Conservation (phyloP, 2,113 vertebrate genomes). For the Cairina moschata region DNA sequence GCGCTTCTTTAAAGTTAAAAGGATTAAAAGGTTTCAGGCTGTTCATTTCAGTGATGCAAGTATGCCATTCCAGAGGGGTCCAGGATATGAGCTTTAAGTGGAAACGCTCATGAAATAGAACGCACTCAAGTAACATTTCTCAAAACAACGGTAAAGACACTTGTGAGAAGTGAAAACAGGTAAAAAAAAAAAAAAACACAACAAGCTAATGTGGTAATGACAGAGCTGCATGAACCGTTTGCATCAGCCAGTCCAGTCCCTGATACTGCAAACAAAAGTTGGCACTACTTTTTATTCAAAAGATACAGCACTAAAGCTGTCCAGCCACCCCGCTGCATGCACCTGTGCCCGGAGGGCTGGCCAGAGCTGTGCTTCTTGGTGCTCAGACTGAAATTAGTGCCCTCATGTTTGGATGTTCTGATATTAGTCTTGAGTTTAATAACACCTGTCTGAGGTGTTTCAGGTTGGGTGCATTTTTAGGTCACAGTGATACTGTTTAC, state of each 20-base stretch:
- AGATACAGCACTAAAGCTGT: fast-evolving
- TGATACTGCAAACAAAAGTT: neutral
- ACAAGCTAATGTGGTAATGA: neutral
- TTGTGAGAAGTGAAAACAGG: neutral
- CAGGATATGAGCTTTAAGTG: neutral
- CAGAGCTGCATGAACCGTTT: neutral
- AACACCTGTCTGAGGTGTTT: neutral
- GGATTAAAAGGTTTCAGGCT: neutral
- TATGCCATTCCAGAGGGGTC: neutral
- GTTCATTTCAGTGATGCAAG: neutral
- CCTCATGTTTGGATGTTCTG: neutral
- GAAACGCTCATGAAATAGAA: fast-evolving
- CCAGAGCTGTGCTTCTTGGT: neutral
- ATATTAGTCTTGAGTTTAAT: neutral
- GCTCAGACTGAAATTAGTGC: neutral
- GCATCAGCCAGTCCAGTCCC: neutral
- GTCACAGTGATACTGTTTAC: neutral
- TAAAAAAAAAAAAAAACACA: neutral
- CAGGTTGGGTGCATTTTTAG: neutral
- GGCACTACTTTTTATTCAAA: no score
- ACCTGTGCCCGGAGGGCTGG: neutral
- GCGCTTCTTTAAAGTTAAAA: neutral
- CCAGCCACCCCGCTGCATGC: neutral
- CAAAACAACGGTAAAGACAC: neutral
- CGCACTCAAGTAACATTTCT: neutral